Evolutionary conservation across 2,113 vertebrate genomes (phyloP), one percentile per base, ranked within the genome.

Genomic region (Bambusicola thoracicus): DNA sequence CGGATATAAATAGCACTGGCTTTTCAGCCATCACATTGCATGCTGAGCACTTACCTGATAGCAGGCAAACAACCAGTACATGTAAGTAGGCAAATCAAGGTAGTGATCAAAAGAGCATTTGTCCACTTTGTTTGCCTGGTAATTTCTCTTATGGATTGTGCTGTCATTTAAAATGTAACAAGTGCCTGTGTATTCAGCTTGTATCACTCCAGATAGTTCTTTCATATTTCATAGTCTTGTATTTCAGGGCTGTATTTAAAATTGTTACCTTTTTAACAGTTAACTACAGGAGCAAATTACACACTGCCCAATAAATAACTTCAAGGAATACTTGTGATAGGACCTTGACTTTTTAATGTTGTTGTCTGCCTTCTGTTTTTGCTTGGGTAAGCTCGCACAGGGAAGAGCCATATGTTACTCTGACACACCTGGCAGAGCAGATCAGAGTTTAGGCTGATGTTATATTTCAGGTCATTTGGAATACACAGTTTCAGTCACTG

Each of bases 121-220:
- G 61, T 78, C 76, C 0, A 2, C 44, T 81, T 92, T 85, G 67
- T 68, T 94, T 86, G 78, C 29, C 34, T 58, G 1, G 0, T 72
- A 84, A 61, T 78, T 90, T 66, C n/a, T 88, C 30, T 70, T 5
- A 2, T 72, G 68, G 56, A 65, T 29, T 30, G 66, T 61, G 56
- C 59, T 92, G 41, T 93, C 88, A 44, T 90, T 93, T 94, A 44
- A 81, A 61, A 83, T n/a, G 73, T 34, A 79, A 40, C 22, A 22
- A 88, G 58, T 73, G 44, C 44, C 58, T 73, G 20, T 66, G 25
- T 88, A 30, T 85, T 85, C 90, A 93, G 61, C 83, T 88, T 49
- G 10, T 41, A 30, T 43, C 29, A 29, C 62, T 94, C 85, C 85
- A 88, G 83, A 69, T 90, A 69, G 36, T 86, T 83, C 32, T 61